Conservation (phyloP, 2,113 vertebrate species). For the Illadopsis cleaveri region DNA sequence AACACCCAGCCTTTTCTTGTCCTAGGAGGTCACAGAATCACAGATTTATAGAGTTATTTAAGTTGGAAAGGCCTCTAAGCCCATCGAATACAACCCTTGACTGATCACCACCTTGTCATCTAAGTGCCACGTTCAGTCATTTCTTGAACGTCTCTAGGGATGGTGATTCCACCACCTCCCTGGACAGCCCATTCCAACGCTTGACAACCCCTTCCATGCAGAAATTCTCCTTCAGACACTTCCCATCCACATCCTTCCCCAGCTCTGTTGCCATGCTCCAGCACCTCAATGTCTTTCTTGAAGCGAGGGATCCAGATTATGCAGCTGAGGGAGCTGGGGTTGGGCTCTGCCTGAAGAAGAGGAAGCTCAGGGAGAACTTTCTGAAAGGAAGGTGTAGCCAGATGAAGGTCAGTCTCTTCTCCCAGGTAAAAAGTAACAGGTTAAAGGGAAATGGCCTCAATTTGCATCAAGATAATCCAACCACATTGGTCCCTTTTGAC, state of each 20-base stretch:
- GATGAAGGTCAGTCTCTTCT: background rate
- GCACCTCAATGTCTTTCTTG: background rate
- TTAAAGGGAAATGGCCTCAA: background rate
- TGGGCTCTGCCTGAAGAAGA: background rate
- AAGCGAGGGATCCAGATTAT: background rate
- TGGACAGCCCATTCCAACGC: background rate
- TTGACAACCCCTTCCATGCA: background rate
- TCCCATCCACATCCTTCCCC: background rate
- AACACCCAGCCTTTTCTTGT: background rate
- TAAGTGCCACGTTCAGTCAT: background rate
- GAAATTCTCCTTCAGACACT: background rate
- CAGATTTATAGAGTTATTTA: background rate
- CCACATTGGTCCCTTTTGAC: fast-evolving
- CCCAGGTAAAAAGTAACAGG: background rate
- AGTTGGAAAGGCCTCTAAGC: background rate
- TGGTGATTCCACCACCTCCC: background rate
- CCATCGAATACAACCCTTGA: fast-evolving
- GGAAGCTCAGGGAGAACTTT: background rate
- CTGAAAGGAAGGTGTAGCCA: background rate
- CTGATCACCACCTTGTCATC: background rate
- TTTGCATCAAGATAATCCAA: background rate
- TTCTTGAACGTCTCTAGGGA: background rate
- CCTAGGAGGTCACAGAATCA: background rate
- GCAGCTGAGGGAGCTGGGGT: background rate
- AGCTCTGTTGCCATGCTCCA: background rate